Percentiles rank a stretch among this genome's conserved stretches.
Evolutionary conservation across 2,888 invertebrate species (phyloP).

Genomic region (Drepana falcataria): DNA sequence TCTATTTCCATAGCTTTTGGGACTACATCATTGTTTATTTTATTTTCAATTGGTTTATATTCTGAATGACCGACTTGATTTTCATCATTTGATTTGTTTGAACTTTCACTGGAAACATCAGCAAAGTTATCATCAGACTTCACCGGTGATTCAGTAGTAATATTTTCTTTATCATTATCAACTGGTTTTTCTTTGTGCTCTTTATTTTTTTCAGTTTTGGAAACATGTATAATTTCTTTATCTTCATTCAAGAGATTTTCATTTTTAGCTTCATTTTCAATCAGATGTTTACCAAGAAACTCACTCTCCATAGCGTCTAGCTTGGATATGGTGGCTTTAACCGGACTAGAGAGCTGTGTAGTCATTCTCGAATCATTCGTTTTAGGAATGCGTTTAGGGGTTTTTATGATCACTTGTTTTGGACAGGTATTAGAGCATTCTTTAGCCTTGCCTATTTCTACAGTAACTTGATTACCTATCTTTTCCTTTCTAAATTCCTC

Average conservation of each 20-base stretch:
- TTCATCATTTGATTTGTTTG: constrained; percentile 37
- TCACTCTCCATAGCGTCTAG: constrained; percentile 64
- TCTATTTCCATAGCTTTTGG: constrained; percentile 1
- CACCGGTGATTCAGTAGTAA: constrained; percentile 40
- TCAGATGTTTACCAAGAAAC: constrained; percentile 49
- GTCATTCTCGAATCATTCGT: constrained; percentile 21
- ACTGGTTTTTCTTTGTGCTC: not conserved
- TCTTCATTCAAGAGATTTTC: constrained; percentile 57
- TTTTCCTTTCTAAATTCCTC: constrained; percentile 9
- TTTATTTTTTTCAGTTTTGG: not conserved
- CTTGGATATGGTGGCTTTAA: constrained; percentile 48
- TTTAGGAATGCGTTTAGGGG: constrained; percentile 38
- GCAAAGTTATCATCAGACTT: constrained; percentile 64
- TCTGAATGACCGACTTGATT: constrained; percentile 7
- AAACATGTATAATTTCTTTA: constrained; percentile 26
- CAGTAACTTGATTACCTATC: constrained; percentile 16
- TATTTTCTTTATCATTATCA: constrained; percentile 27
- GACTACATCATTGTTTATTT: constrained; percentile 5
- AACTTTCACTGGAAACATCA: constrained; percentile 58
- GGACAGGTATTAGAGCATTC: constrained; percentile 53
- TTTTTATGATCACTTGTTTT: constrained; percentile 60
- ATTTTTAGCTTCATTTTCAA: constrained; percentile 48
- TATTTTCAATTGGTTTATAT: constrained; percentile 3
- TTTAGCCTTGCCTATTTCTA: constrained; percentile 66
- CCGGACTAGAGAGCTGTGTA: constrained; percentile 43